Percentiles rank a stretch among this genome's conserved stretches.
phyloP scores from a whole-genome alignment of 2,113 vertebrate genomes.

The Triplophysa rosa region DNA sequence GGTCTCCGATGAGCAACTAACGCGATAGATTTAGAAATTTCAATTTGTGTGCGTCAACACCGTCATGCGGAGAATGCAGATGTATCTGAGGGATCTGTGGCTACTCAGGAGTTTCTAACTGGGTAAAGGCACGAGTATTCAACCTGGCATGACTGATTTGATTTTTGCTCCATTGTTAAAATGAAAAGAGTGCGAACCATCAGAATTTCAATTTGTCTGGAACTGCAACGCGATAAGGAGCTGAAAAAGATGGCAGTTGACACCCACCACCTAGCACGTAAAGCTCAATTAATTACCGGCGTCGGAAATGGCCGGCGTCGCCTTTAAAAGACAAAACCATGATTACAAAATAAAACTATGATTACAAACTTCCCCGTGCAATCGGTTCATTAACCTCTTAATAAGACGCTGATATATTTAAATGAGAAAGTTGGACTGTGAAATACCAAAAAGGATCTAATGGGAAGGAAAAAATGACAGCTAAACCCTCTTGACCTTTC shows the following conservation, averaged over 20 bases:
- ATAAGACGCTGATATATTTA: constrained; percentile 60
- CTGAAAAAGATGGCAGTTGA: not conserved
- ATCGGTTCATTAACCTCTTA: constrained; percentile 43
- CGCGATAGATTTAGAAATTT: constrained; percentile 22
- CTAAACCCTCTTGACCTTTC: constrained; percentile 75
- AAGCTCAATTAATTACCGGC: constrained; percentile 47
- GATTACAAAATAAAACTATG: constrained; percentile 52
- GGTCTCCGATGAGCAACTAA: constrained; percentile 29
- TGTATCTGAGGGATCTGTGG: not conserved
- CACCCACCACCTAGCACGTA: not conserved
- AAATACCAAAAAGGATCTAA: constrained; percentile 69
- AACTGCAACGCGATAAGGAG: constrained; percentile 11
- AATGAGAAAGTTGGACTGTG: constrained; percentile 57
- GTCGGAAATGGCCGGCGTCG: constrained; percentile 45
- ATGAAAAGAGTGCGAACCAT: constrained; percentile 2
- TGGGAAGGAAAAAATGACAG: constrained; percentile 59
- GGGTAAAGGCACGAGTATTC: not conserved
- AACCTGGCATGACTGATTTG: not conserved
- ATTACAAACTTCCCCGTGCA: constrained; percentile 50
- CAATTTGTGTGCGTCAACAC: not conserved
- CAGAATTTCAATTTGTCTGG: not conserved
- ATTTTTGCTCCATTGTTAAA: constrained; percentile 14
- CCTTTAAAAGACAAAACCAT: constrained; percentile 43
- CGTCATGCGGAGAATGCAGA: constrained; percentile 24
- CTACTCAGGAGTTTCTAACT: not conserved